Conservation (phyloP, 2,888 invertebrate genomes). For the Drosophila eohydei region DNA sequence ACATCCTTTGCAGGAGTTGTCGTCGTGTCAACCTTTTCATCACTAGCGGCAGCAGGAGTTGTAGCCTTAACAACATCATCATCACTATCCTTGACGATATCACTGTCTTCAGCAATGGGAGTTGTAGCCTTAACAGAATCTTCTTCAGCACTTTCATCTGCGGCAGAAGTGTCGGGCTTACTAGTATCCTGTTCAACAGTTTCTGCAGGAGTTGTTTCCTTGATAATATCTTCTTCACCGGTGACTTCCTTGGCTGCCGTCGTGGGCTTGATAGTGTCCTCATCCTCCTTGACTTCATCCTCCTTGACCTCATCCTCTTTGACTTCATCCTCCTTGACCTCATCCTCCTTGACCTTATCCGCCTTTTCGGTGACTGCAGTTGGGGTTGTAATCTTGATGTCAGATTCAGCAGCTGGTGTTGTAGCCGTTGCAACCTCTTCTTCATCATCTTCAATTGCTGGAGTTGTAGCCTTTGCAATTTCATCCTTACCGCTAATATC, state of each 20-base stretch:
- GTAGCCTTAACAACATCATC: constrained; percentile 29
- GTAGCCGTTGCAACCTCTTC: constrained; percentile 15
- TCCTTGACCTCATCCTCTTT: constrained; percentile 10
- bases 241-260: constrained; percentile 17
- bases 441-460: constrained; percentile 1
- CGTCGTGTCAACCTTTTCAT: constrained; percentile 28
- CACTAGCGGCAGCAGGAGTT: constrained; percentile 16
- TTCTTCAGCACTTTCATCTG: constrained; percentile 6
- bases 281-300: constrained; percentile 1
- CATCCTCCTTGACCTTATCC: constrained; percentile 14
- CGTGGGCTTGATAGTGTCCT: constrained; percentile 22
- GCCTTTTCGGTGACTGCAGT: constrained; percentile 3
- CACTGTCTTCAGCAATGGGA: constrained; percentile 5
- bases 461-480: neutral
- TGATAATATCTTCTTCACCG: constrained; percentile 28
- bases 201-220: constrained; percentile 30
- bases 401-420: constrained; percentile 4
- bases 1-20: constrained; percentile 25
- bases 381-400: constrained; percentile 28
- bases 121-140: constrained; percentile 7
- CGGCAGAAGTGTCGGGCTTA: neutral
- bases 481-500: too few relatives aligned
- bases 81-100: neutral
- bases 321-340: neutral
- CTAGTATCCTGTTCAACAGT: constrained; percentile 16